Percentiles rank a stretch among this genome's conserved stretches.
Evolutionary conservation across 2,888 invertebrate genomes (phyloP).

Genomic region (Nipponacmea schrenckii): DNA sequence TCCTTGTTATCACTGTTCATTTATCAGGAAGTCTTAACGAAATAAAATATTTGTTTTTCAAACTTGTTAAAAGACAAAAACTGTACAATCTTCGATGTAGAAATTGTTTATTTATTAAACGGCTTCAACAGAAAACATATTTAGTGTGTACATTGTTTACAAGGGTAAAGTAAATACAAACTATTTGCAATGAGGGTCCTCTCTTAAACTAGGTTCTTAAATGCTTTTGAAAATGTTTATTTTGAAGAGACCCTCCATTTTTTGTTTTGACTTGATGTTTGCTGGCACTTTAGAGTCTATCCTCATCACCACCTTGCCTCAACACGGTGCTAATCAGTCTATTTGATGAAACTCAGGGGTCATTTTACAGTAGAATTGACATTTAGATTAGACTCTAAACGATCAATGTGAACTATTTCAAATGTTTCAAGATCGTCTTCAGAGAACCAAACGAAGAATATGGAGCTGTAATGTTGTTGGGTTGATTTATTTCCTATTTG

Average conservation of each 20-base stretch:
- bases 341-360: background rate
- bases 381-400: background rate
- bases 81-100: background rate
- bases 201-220: background rate
- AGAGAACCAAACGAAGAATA: too few species aligned
- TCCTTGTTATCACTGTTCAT: background rate
- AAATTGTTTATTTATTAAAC: background rate
- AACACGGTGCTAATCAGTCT: slow-evolving; percentile 5
- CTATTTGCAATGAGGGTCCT: background rate
- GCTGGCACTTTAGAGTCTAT: slow-evolving; percentile 2
- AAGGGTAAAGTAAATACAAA: background rate
- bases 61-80: slow-evolving; percentile 8
- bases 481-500: too few species aligned
- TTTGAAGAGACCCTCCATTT: background rate
- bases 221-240: slow-evolving; percentile 4
- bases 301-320: background rate
- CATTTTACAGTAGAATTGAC: background rate
- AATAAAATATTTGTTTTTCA: slow-evolving; percentile 2
- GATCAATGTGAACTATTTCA: background rate
- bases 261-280: slow-evolving; percentile 6
- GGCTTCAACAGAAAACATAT: slow-evolving; percentile 1
- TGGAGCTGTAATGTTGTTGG: too few species aligned
- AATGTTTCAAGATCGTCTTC: background rate
- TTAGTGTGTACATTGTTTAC: background rate
- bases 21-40: slow-evolving; percentile 1